These are phyloP conservation scores for Xestobium rufovillosum DNA, from an alignment of 2,888 invertebrate genomes.

Conservation along the genomic window DNA sequence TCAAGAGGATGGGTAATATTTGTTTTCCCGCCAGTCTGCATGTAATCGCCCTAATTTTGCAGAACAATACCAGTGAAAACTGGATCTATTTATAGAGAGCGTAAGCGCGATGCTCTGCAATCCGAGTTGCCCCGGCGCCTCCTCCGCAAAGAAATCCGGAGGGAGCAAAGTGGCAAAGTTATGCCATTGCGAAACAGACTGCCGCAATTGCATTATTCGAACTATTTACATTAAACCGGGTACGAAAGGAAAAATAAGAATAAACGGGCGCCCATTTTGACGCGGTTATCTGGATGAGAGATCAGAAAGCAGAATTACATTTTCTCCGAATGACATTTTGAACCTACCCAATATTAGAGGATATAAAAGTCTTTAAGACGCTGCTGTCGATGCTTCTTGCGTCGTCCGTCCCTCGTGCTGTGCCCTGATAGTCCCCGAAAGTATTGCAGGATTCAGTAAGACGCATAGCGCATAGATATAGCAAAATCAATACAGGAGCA, in stretches of 20 bases:
- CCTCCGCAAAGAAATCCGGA: not conserved
- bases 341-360: slow-evolving; percentile 36
- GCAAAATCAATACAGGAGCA: slow-evolving; percentile 35
- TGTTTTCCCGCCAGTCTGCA: too few species aligned
- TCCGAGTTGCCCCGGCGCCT: slow-evolving; percentile 4
- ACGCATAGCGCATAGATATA: slow-evolving; percentile 39
- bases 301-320: slow-evolving; percentile 31
- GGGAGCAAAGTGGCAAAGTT: slow-evolving; percentile 7
- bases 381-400: slow-evolving; percentile 15
- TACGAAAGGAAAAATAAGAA: slow-evolving; percentile 11
- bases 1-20: too few species aligned
- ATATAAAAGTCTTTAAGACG: slow-evolving; percentile 38
- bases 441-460: slow-evolving; percentile 28
- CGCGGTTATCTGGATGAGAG: slow-evolving; percentile 32
- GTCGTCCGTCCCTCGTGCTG: not conserved
- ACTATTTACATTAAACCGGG: too few species aligned
- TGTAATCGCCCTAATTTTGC: too few species aligned
- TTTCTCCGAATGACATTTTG: slow-evolving; percentile 33
- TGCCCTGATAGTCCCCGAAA: slow-evolving; percentile 14
- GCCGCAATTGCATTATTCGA: too few species aligned
- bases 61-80: too few species aligned
- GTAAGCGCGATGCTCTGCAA: too few species aligned
- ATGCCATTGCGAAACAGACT: slow-evolving; percentile 17
- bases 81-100: too few species aligned
- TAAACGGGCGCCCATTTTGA: slow-evolving; percentile 24